These are phyloP conservation scores for Euspilapteryx auroguttella DNA, from an alignment of 2,888 invertebrate genomes.

Conservation along the genomic window DNA sequence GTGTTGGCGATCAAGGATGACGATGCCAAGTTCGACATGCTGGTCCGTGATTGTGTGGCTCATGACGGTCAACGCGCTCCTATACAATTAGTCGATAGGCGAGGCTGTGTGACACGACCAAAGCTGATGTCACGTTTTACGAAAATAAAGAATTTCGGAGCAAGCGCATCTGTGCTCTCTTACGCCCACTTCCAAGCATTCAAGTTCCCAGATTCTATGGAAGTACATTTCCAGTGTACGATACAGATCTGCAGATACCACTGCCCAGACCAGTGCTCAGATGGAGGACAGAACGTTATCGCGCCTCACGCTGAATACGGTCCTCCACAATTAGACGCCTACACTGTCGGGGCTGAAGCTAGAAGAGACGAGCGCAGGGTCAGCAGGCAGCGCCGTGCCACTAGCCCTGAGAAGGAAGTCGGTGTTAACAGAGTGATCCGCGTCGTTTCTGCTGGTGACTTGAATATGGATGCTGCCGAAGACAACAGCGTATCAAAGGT, in stretches of 20 bases:
- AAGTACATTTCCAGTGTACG: conserved; percentile 94
- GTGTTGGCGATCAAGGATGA: conserved; percentile 93
- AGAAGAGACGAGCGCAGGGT: conserved; percentile 74
- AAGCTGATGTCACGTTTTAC: conserved; percentile 93
- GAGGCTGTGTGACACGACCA: conserved; percentile 89
- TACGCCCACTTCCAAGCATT: conserved; percentile 95
- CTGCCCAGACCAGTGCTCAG: conserved; percentile 90
- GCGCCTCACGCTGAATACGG: conserved; percentile 70
- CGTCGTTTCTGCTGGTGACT: conserved; percentile 89
- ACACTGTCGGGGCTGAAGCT: conserved; percentile 64
- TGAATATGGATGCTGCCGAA: conserved; percentile 78
- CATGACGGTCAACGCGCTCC: conserved; percentile 93
- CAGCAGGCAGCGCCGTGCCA: conserved; percentile 65
- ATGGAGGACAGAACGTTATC: conserved; percentile 52
- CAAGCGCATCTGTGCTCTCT: conserved; percentile 87
- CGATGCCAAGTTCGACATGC: conserved; percentile 93
- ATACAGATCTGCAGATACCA: conserved; percentile 92
- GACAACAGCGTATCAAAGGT: conserved; percentile 61
- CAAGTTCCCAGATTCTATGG: conserved; percentile 96
- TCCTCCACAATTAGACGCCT: conserved; percentile 63
- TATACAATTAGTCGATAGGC: conserved; percentile 89
- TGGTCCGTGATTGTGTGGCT: conserved; percentile 91
- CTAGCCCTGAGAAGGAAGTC: conserved; percentile 75
- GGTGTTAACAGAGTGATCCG: conserved; percentile 87
- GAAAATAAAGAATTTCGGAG: conserved; percentile 93